Conservation (phyloP, 2,888 invertebrate species). For the Noctua fimbriata region DNA sequence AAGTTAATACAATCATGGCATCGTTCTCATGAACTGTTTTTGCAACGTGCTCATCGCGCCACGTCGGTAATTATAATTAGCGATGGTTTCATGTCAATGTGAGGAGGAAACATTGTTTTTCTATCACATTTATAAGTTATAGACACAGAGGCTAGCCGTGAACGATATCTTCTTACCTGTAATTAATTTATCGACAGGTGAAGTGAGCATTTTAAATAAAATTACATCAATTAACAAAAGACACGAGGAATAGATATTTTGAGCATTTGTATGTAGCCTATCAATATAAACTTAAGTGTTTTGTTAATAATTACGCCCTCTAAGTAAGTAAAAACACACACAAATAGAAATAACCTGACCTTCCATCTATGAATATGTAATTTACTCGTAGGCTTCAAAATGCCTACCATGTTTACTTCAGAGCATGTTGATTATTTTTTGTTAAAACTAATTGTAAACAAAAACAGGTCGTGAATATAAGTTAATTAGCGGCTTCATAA, state of each 20-base stretch:
- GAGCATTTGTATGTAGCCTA: not conserved
- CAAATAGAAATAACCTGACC: not conserved
- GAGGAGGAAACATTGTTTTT: conserved; percentile 75
- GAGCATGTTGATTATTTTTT: conserved; percentile 25
- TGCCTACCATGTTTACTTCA: conserved; percentile 9
- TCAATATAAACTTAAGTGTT: conserved; percentile 19
- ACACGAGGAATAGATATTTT: conserved; percentile 14
- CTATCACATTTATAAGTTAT: conserved; percentile 44
- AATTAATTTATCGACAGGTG: conserved; percentile 50
- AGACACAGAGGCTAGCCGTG: conserved; percentile 44
- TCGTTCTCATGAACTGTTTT: conserved; percentile 76
- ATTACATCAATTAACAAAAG: conserved; percentile 45
- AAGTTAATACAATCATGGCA: conserved; percentile 68
- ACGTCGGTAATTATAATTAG: conserved; percentile 77
- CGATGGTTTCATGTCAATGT: conserved; percentile 75
- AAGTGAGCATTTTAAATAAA: conserved; percentile 47
- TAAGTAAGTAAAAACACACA: conserved; percentile 7
- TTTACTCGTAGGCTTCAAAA: not conserved
- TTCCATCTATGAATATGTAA: not conserved
- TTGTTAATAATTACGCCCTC: not conserved
- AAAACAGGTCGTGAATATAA: conserved; percentile 48
- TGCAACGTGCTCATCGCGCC: conserved; percentile 71
- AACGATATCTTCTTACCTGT: conserved; percentile 46
- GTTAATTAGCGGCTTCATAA: conserved; percentile 61
- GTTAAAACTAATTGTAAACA: conserved; percentile 23